phyloP scores from a whole-genome alignment of 2,888 invertebrate genomes.

The Bibio marci region DNA sequence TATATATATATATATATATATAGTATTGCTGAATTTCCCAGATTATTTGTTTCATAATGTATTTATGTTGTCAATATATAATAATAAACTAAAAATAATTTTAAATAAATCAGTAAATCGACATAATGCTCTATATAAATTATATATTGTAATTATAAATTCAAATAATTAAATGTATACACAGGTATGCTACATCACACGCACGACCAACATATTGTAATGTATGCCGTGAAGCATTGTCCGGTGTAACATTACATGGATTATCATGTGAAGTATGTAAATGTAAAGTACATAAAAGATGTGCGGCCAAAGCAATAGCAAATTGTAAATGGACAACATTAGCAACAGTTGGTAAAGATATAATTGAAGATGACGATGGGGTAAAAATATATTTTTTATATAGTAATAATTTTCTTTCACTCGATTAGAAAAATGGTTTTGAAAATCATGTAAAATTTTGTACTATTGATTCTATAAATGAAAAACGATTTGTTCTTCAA shows the following conservation, averaged over 20 bases:
- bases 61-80: too few species aligned
- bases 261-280: constrained; percentile 96
- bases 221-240: constrained; percentile 85
- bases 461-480: neutral
- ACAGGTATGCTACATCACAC: constrained; percentile 75
- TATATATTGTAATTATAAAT: too few species aligned
- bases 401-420: too few species aligned
- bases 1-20: too few species aligned
- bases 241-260: constrained; percentile 88
- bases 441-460: too few species aligned
- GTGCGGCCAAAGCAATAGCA: constrained; percentile 79
- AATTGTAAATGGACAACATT: constrained; percentile 98
- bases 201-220: constrained; percentile 94
- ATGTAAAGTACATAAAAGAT: constrained; percentile 91
- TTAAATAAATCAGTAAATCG: too few species aligned
- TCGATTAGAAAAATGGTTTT: too few species aligned
- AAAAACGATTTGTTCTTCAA: neutral
- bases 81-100: too few species aligned
- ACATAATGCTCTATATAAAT: too few species aligned
- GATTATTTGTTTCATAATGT: too few species aligned
- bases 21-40: too few species aligned
- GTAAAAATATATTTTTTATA: constrained; percentile 32
- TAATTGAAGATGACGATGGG: constrained; percentile 84
- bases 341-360: constrained; percentile 85
- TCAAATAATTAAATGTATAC: too few species aligned